Conservation (phyloP, 2,113 vertebrate genomes). For the Platysteira castanea region DNA sequence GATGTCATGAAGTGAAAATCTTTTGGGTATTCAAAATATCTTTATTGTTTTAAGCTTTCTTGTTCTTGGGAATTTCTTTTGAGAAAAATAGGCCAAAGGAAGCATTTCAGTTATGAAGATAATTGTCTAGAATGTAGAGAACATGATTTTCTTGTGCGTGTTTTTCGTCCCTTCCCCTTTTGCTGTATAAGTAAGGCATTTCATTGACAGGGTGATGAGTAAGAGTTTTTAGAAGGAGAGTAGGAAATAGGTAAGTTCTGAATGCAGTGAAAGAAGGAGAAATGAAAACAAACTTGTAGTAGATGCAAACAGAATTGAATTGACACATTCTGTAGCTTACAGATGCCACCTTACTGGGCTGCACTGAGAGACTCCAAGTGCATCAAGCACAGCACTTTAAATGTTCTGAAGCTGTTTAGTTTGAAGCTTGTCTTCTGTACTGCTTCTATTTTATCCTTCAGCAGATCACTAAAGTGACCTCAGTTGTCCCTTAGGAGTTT, state of each 20-base stretch:
- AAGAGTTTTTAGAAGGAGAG: not conserved
- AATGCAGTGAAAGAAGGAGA: not conserved
- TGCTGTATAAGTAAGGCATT: not conserved
- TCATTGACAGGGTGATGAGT: not conserved
- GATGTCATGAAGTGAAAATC: not conserved
- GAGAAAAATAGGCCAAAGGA: not conserved
- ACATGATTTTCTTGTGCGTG: not conserved
- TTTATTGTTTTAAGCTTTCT: not conserved
- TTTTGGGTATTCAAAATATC: not conserved
- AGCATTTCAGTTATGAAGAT: not conserved
- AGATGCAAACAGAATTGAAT: not conserved
- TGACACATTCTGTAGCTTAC: fast-evolving
- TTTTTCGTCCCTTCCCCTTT: not conserved
- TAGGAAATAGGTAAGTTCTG: not conserved
- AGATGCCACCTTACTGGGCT: not conserved
- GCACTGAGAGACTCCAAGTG: not conserved
- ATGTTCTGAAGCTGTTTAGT: not conserved
- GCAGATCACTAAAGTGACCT: not conserved
- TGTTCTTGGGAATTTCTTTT: not conserved
- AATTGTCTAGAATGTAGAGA: not conserved
- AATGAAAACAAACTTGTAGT: not conserved
- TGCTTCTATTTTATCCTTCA: not conserved
- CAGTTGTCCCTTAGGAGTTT: not conserved
- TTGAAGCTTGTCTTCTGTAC: not conserved
- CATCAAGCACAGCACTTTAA: not conserved